Conservation (phyloP, 2,888 invertebrate species). For the Eupithecia abbreviata region DNA sequence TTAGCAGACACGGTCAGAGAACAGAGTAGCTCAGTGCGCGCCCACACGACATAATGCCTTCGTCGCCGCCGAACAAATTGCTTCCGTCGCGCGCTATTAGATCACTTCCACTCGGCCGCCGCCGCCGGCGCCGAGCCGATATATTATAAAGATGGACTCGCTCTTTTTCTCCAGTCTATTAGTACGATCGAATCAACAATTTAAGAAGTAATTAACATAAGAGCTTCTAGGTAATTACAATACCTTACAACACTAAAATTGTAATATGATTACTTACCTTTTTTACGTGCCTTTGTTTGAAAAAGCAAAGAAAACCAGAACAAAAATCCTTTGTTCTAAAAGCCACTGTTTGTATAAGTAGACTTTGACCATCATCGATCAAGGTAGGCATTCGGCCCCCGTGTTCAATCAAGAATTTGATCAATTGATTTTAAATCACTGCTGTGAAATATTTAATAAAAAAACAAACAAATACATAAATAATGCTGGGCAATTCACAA, state of each 20-base stretch:
- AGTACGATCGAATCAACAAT: constrained; percentile 11
- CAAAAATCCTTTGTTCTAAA: background rate
- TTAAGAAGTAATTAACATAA: too few relatives aligned
- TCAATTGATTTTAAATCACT: background rate
- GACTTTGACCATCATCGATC: background rate
- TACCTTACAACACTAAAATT: background rate
- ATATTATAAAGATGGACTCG: constrained; percentile 25
- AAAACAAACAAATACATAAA: background rate
- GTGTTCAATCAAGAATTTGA: background rate
- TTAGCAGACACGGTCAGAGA: background rate
- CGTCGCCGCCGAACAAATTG: constrained; percentile 1
- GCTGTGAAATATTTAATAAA: background rate
- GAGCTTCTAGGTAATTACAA: background rate
- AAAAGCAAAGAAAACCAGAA: background rate
- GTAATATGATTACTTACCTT: background rate
- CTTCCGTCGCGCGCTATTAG: background rate
- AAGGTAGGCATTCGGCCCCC: background rate
- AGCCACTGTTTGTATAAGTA: background rate
- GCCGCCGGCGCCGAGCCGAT: background rate
- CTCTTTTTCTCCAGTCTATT: constrained; percentile 24
- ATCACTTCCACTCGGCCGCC: background rate
- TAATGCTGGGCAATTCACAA: background rate
- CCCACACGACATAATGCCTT: background rate
- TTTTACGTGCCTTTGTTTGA: background rate
- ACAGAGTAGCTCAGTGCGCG: background rate